Conservation (phyloP, 2,113 vertebrate genomes). For the Felis chaus region DNA sequence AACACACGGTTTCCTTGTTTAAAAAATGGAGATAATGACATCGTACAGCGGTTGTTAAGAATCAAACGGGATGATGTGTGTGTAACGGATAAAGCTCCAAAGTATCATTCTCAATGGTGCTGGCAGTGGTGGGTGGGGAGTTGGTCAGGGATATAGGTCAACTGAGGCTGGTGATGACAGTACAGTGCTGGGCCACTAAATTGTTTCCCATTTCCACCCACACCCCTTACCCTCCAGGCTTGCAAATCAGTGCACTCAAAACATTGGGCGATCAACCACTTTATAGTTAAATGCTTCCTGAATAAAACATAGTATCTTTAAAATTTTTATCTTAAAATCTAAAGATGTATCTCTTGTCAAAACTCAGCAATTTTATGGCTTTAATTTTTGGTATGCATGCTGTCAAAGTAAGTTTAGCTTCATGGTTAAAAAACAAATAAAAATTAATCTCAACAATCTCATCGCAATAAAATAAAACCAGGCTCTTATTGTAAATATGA, state of each 20-base stretch:
- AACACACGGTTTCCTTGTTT: neutral
- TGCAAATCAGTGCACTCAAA: neutral
- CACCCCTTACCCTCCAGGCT: neutral
- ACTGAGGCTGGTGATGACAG: neutral
- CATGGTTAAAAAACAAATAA: constrained; percentile 48
- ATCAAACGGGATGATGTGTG: neutral
- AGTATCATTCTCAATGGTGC: accelerated
- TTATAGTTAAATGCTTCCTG: constrained; percentile 43
- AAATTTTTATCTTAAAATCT: constrained; percentile 65
- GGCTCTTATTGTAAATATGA: neutral
- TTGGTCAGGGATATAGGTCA: too few relatives aligned
- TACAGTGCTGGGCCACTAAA: neutral
- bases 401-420: constrained; percentile 49
- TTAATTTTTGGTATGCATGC: constrained; percentile 61
- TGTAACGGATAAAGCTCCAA: neutral
- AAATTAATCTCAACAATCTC: constrained; percentile 40
- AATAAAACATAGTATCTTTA: constrained; percentile 57
- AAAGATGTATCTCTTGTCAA: constrained; percentile 33
- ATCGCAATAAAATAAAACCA: neutral
- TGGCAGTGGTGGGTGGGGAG: accelerated
- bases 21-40: neutral
- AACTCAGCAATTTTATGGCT: constrained; percentile 51
- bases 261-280: neutral
- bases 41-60: neutral
- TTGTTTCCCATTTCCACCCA: too few relatives aligned